Evolutionary conservation across 2,888 invertebrate genomes (phyloP), one percentile per base, ranked within the genome.

Genomic region (Tetropium fuscum): DNA sequence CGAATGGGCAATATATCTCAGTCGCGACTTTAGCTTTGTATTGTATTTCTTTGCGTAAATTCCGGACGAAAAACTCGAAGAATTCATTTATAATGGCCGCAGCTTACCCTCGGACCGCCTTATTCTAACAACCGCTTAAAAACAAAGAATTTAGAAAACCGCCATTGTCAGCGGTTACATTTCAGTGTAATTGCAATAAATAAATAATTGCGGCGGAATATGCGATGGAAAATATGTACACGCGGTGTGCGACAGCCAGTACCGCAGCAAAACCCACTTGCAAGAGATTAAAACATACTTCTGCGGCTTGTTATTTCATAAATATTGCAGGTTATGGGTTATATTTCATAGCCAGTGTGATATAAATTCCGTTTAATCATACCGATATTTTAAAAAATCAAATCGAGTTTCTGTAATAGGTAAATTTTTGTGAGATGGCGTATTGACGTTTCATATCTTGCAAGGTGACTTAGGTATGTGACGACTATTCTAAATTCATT

Each of bases 151-250:
- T 68, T 64, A 68, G 69, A 71, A 66, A 64, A 64, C 63, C 63
- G 66, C 71, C 66, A 72, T 73, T 73, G 73, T 73, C 54, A 53
- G 53, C 59, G 34, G 66, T 73, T 64, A 64, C 73, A 76, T 76
- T 72, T 71, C 73, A 70, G 58, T 54, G 72, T 75, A 77, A 77
- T 77, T 77, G 72, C 75, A 61, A 65, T 69, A 72, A 74, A 75
- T 73, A 71, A 65, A 65, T 44, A 36, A 59, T 64, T 64, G 60
- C 60, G 44, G 38, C 58, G 43, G 59, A 53, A 64, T 66, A 64
- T 61, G 61, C 49, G 55, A 47, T 18, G 38, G 19, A 40, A 56
- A 56, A 56, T 56, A 47, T 40, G 55, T 43, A 44, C 54, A 15
- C 25, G 44, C 25, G 27, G 44, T 53, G 34, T 53, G 53, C 30